A percentile compares a stretch with the other conserved stretches of the same genome.
Evolutionary conservation across 2,888 invertebrate genomes (phyloP).

Genomic region (Hoplodrina blanda): DNA sequence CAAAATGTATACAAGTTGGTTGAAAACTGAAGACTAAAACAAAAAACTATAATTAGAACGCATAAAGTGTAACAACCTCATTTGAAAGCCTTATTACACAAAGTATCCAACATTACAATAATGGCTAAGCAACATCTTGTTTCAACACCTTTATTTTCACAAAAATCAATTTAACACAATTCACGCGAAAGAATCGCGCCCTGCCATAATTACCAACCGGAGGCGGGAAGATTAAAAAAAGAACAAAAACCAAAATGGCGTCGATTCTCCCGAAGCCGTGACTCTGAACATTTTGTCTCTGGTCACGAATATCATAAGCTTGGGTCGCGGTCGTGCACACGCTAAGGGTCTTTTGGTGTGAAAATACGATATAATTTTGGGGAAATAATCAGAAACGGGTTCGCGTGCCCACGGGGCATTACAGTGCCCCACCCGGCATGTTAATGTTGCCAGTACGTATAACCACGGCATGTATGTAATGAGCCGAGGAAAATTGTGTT

Average conservation of each 20-base stretch:
- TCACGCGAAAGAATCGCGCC: conserved; percentile 64
- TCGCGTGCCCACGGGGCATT: conserved; percentile 89
- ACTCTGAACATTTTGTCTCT: conserved; percentile 81
- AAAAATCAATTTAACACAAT: conserved; percentile 63
- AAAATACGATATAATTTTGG: conserved; percentile 90
- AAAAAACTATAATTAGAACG: conserved; percentile 27
- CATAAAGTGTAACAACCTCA: conserved; percentile 49
- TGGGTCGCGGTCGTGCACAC: conserved; percentile 78
- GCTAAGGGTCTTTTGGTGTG: conserved; percentile 84
- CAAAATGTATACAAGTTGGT: background rate
- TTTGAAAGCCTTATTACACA: conserved; percentile 49
- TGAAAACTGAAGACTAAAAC: conserved; percentile 8
- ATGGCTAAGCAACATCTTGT: conserved; percentile 44
- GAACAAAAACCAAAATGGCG: conserved; percentile 72
- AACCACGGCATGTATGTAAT: conserved; percentile 88
- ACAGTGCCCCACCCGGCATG: conserved; percentile 88
- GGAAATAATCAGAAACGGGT: conserved; percentile 89
- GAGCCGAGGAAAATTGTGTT: conserved; percentile 90
- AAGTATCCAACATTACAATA: conserved; percentile 47
- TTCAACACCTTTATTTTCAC: conserved; percentile 47
- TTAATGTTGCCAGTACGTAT: conserved; percentile 87
- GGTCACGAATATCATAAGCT: conserved; percentile 83
- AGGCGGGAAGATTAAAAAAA: conserved; percentile 69
- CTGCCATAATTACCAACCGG: conserved; percentile 68
- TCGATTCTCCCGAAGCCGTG: conserved; percentile 70